phyloP scores from a whole-genome alignment of 2,888 invertebrate species.

The Druceiella hillmani region DNA sequence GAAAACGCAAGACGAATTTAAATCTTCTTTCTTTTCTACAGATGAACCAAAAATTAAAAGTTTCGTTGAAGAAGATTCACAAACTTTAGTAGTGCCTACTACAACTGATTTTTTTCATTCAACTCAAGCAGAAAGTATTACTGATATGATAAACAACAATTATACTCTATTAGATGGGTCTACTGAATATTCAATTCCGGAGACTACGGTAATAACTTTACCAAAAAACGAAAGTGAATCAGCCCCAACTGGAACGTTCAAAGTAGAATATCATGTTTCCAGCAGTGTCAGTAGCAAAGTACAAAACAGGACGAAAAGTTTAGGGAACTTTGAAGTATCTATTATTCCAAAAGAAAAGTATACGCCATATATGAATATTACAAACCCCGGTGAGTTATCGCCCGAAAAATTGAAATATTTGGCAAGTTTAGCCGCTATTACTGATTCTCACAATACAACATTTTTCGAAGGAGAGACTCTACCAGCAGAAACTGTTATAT shows the following conservation, averaged over 20 bases:
- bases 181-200: not conserved
- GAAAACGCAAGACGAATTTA: too few relatives aligned
- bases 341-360: constrained; percentile 44
- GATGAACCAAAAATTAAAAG: too few relatives aligned
- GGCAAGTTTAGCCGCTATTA: constrained; percentile 52
- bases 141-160: too few relatives aligned
- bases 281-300: constrained; percentile 47
- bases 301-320: constrained; percentile 41
- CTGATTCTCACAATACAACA: constrained; percentile 47
- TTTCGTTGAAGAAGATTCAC: too few relatives aligned
- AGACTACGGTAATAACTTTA: constrained; percentile 6
- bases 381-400: constrained; percentile 32
- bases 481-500: constrained; percentile 47
- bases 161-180: too few relatives aligned
- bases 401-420: constrained; percentile 49
- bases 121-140: too few relatives aligned
- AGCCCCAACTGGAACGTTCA: constrained; percentile 42
- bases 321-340: constrained; percentile 42
- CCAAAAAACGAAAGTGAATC: constrained; percentile 22
- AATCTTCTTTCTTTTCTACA: too few relatives aligned
- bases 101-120: too few relatives aligned
- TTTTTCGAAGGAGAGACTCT: constrained; percentile 33
- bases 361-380: constrained; percentile 43
- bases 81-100: too few relatives aligned
- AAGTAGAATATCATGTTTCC: constrained; percentile 46